Conservation (phyloP, 2,888 invertebrate species). For the Erebia ligea region DNA sequence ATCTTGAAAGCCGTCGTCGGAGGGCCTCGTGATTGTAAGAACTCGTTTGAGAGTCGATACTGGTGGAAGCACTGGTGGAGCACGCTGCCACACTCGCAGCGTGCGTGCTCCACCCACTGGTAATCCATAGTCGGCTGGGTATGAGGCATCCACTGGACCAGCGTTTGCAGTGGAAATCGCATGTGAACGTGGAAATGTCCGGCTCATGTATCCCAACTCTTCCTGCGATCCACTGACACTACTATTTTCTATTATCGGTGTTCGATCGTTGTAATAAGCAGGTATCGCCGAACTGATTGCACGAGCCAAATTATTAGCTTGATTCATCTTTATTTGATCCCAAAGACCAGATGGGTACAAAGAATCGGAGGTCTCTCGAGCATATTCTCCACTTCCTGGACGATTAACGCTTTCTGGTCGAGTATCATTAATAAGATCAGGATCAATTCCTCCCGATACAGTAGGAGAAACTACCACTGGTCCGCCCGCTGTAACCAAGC, state of each 20-base stretch:
- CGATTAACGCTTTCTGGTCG: conserved; percentile 84
- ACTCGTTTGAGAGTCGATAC: conserved; percentile 93
- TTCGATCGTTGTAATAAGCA: conserved; percentile 87
- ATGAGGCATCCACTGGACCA: conserved; percentile 74
- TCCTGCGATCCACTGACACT: conserved; percentile 84
- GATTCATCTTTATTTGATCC: conserved; percentile 85
- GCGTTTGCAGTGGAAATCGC: conserved; percentile 72
- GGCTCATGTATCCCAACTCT: conserved; percentile 85
- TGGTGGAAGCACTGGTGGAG: conserved; percentile 92
- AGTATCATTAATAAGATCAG: conserved; percentile 93
- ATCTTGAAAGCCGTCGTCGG: conserved; percentile 96
- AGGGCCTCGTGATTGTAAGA: conserved; percentile 91
- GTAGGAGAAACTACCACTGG: conserved; percentile 89
- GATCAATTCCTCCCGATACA: conserved; percentile 90
- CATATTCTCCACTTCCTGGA: conserved; percentile 90
- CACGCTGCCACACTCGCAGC: conserved; percentile 93
- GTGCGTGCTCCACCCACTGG: conserved; percentile 89
- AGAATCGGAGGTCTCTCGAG: conserved; percentile 88
- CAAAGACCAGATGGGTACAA: conserved; percentile 91
- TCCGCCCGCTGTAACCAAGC: conserved; percentile 83
- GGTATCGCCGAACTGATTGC: conserved; percentile 82
- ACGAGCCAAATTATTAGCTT: conserved; percentile 81
- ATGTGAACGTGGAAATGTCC: conserved; percentile 84
- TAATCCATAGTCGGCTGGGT: conserved; percentile 91
- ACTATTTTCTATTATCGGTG: conserved; percentile 87